These are phyloP conservation scores for Eupeodes corollae DNA, from an alignment of 1,140 invertebrate species.

Conservation along the genomic window DNA sequence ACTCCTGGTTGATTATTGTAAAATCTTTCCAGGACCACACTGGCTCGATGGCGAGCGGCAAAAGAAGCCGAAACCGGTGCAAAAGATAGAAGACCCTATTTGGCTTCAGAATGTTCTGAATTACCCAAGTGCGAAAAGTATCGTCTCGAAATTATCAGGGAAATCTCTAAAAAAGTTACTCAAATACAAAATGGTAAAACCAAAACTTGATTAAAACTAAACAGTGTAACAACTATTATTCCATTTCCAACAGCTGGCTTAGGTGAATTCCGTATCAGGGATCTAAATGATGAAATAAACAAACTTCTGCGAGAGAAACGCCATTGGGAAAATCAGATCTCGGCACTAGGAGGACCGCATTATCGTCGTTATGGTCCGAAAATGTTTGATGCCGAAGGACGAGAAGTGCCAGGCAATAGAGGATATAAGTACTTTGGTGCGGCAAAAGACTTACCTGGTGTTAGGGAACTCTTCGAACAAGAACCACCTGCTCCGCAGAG, in stretches of 20 bases:
- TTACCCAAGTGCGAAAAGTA: constrained; percentile 87
- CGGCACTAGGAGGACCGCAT: constrained; percentile 89
- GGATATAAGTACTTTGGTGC: constrained; percentile 99
- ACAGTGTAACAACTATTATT: not conserved
- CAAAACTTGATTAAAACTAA: too few species aligned
- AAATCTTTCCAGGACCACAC: constrained; percentile 65
- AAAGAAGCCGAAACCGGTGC: constrained; percentile 74
- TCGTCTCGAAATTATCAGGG: constrained; percentile 89
- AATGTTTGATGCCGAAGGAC: constrained; percentile 91
- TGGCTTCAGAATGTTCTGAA: constrained; percentile 88
- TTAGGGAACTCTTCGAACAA: constrained; percentile 94
- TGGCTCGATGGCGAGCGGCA: constrained; percentile 88
- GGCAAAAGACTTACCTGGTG: constrained; percentile 94
- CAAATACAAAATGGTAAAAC: constrained; percentile 89
- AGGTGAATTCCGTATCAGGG: constrained; percentile 94
- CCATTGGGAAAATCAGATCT: constrained; percentile 96
- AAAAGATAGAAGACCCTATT: constrained; percentile 77
- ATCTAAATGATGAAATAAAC: constrained; percentile 99
- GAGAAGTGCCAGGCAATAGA: constrained; percentile 93
- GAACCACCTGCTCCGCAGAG: constrained; percentile 78
- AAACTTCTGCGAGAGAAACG: constrained; percentile 89
- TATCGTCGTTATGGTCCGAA: constrained; percentile 84
- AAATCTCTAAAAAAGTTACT: constrained; percentile 97
- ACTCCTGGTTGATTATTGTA: not conserved
- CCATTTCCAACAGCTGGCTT: constrained; percentile 62